phyloP scores from a whole-genome alignment of 2,113 vertebrate species.

The Merops nubicus region DNA sequence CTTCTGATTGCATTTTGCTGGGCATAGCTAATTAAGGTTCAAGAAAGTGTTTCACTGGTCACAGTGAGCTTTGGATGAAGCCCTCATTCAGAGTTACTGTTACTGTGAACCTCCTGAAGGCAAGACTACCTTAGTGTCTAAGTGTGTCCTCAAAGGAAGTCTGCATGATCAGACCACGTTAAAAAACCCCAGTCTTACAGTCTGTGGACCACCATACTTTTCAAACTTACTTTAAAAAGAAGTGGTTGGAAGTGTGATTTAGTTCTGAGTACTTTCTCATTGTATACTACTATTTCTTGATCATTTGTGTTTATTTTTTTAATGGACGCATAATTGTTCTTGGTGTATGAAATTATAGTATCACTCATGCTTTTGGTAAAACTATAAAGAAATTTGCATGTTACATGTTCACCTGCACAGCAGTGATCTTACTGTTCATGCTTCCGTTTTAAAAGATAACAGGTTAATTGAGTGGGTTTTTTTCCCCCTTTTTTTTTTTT shows the following conservation, averaged over 20 bases:
- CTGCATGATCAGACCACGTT: no score
- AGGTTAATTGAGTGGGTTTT: background rate
- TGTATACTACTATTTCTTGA: background rate
- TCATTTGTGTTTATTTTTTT: background rate
- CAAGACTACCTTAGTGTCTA: background rate
- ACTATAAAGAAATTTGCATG: background rate
- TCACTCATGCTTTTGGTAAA: background rate
- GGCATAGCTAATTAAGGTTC: background rate
- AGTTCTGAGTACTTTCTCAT: background rate
- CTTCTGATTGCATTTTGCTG: background rate
- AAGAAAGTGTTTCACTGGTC: background rate
- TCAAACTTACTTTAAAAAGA: background rate
- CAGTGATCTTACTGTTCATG: background rate
- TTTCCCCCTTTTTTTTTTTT: background rate
- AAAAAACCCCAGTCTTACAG: background rate
- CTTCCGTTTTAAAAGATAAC: background rate
- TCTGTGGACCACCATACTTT: background rate
- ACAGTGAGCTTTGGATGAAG: background rate
- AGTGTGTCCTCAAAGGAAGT: background rate
- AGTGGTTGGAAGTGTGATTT: background rate
- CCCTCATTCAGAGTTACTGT: background rate
- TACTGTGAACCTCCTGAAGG: background rate
- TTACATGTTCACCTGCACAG: background rate
- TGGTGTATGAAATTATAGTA: background rate
- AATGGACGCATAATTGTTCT: background rate